A percentile compares a stretch with the other conserved stretches of the same genome.
Conservation (phyloP, 2,797 vertebrate species). For the Syncerus caffer region DNA sequence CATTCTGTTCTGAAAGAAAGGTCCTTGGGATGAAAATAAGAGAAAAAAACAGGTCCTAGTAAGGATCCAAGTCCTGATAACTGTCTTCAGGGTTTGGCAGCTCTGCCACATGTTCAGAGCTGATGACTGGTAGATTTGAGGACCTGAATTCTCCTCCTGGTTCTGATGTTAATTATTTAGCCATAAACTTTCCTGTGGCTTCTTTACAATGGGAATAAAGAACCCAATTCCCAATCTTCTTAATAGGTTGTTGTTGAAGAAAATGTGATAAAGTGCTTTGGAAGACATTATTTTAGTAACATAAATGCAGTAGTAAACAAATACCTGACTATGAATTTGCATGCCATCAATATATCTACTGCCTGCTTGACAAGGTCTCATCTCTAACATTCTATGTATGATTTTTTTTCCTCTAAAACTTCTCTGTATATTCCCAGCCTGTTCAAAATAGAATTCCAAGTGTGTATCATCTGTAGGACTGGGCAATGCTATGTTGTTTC, state of each 20-base stretch:
- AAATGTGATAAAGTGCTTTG: neutral
- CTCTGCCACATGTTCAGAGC: neutral
- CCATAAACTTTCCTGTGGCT: neutral
- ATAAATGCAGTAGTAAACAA: neutral
- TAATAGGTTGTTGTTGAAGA: neutral
- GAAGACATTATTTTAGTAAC: neutral
- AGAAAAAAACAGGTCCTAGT: neutral
- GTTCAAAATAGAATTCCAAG: constrained; percentile 12
- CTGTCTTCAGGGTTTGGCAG: neutral
- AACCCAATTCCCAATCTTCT: neutral
- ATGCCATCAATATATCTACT: neutral
- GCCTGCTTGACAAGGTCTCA: neutral
- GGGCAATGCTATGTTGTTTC: neutral
- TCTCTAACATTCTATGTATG: neutral
- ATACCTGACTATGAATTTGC: neutral
- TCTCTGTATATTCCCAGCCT: neutral
- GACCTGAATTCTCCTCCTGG: neutral
- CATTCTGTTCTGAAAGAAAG: neutral
- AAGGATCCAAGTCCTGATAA: neutral
- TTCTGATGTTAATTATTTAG: neutral
- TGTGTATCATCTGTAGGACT: neutral
- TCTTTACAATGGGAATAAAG: neutral
- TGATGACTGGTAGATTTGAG: neutral
- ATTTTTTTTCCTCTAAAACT: neutral
- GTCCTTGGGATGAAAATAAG: neutral